Conservation (phyloP, 2,797 vertebrate species). For the Coendou prehensilis region DNA sequence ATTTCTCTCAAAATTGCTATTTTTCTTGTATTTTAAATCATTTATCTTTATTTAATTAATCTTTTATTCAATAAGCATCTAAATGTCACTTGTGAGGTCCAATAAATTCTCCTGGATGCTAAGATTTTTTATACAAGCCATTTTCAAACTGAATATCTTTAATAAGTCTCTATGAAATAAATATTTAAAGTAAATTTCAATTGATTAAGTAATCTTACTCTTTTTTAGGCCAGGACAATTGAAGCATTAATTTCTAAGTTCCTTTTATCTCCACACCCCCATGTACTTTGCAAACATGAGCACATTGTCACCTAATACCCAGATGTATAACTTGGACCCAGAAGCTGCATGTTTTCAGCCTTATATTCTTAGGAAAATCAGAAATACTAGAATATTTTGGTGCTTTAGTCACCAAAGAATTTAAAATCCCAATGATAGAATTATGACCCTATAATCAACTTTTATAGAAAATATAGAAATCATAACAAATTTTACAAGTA, state of each 20-base stretch:
- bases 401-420: background rate
- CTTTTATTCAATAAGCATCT: background rate
- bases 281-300: background rate
- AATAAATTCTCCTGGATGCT: background rate
- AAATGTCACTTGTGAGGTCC: background rate
- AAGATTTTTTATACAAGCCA: background rate
- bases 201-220: background rate
- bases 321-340: background rate
- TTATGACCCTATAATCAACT: background rate
- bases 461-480: background rate
- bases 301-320: background rate
- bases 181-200: background rate
- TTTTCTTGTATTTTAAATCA: background rate
- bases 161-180: background rate
- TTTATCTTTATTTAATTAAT: background rate
- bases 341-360: background rate
- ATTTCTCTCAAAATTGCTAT: background rate
- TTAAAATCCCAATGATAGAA: background rate
- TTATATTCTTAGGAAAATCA: constrained; percentile 1
- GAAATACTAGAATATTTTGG: background rate
- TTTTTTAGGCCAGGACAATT: background rate
- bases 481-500: background rate
- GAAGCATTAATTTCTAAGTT: background rate
- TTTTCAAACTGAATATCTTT: background rate
- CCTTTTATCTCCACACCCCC: background rate